A percentile compares a stretch with the other conserved stretches of the same genome.
phyloP scores from a whole-genome alignment of 2,888 invertebrate species.

The Eupithecia dodoneata region DNA sequence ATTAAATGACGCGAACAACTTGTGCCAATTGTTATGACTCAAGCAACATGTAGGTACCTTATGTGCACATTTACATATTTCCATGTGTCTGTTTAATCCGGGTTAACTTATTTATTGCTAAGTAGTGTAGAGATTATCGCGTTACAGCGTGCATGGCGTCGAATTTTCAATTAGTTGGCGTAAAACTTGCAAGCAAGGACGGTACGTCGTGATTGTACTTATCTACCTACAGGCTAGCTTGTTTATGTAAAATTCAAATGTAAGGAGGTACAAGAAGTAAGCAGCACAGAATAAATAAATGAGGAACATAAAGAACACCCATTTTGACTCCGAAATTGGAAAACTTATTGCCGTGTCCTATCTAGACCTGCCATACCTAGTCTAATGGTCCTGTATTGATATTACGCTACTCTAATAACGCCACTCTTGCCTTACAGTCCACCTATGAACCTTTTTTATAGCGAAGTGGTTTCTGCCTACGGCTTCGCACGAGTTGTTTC shows the following conservation, averaged over 20 bases:
- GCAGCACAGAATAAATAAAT: background rate
- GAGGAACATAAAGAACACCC: background rate
- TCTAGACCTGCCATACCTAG: background rate
- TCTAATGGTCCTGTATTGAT: background rate
- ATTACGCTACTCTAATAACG: background rate
- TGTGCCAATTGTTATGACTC: background rate
- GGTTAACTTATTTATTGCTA: background rate
- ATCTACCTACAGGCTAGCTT: constrained; percentile 31
- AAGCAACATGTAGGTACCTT: background rate
- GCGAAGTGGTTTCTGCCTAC: too few relatives aligned
- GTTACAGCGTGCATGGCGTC: constrained; percentile 24
- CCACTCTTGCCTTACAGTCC: too few relatives aligned
- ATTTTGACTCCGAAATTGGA: background rate
- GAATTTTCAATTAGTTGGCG: constrained; percentile 29
- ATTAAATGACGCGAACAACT: too few relatives aligned
- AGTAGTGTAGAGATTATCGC: constrained; percentile 18
- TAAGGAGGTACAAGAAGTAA: constrained; percentile 1
- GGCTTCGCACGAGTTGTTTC: too few relatives aligned
- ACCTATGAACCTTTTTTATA: too few relatives aligned
- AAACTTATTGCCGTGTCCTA: background rate
- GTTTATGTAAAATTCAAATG: constrained; percentile 59
- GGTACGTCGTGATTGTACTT: constrained; percentile 36
- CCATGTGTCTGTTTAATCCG: background rate
- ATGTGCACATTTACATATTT: background rate
- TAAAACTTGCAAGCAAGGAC: constrained; percentile 26